These are phyloP conservation scores for Oxystoma pomonae DNA, from an alignment of 2,888 invertebrate genomes.

Conservation along the genomic window DNA sequence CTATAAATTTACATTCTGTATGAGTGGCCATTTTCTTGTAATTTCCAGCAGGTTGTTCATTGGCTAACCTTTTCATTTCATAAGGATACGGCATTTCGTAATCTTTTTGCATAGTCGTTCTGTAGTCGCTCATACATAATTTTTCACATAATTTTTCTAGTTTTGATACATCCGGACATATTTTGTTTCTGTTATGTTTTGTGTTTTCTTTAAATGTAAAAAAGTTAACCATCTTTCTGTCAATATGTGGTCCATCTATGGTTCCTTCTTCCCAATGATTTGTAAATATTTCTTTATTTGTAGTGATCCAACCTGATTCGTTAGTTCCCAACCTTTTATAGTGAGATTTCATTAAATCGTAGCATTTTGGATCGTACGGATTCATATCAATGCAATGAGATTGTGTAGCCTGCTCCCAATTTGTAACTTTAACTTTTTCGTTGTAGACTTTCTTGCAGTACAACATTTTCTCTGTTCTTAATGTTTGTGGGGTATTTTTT, in stretches of 20 bases:
- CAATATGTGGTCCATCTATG: not conserved
- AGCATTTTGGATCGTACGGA: not conserved
- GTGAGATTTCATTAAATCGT: not conserved
- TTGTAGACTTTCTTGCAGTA: not conserved
- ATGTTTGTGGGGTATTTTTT: no score
- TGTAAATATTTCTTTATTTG: not conserved
- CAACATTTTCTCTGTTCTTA: not conserved
- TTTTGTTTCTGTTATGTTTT: not conserved
- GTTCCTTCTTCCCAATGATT: not conserved
- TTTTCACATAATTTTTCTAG: not conserved
- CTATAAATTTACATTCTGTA: slow-evolving; percentile 1
- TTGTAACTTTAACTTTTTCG: not conserved
- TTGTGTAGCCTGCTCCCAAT: not conserved
- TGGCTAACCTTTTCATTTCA: not conserved
- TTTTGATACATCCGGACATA: no score
- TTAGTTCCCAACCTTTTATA: not conserved
- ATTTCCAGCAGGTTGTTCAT: not conserved
- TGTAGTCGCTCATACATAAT: not conserved
- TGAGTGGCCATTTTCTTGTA: not conserved
- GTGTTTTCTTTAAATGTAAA: not conserved
- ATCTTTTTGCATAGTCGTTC: not conserved
- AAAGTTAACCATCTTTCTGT: not conserved
- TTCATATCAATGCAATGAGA: not conserved
- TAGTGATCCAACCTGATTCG: not conserved
- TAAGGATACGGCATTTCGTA: not conserved